Conservation (phyloP, 2,888 invertebrate species). For the Thyatira batis region DNA sequence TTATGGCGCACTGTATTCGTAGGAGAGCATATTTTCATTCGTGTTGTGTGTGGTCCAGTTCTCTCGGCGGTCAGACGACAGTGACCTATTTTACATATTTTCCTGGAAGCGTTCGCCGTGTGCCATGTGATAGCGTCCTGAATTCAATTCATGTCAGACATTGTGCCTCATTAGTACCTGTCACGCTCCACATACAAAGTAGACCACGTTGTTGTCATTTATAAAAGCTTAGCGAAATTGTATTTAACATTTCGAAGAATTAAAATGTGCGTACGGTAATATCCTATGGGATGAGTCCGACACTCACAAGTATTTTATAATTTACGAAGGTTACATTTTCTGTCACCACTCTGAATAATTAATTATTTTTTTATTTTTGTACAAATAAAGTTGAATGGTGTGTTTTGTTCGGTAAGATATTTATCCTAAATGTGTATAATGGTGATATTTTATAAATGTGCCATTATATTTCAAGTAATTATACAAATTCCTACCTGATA, state of each 20-base stretch:
- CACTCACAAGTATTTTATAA: not conserved
- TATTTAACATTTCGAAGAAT: slow-evolving; percentile 1
- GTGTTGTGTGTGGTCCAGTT: slow-evolving; percentile 6
- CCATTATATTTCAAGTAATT: not conserved
- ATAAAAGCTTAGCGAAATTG: slow-evolving; percentile 27
- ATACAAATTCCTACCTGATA: too few species aligned
- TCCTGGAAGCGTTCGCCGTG: slow-evolving; percentile 39
- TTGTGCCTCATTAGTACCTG: slow-evolving; percentile 61
- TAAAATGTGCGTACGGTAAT: not conserved
- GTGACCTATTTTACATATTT: slow-evolving; percentile 51
- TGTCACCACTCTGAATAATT: not conserved
- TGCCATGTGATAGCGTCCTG: slow-evolving; percentile 41
- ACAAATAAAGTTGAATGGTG: not conserved
- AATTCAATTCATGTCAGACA: slow-evolving; percentile 38
- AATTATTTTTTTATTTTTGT: not conserved
- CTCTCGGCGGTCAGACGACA: slow-evolving; percentile 12
- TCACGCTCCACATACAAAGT: slow-evolving; percentile 54
- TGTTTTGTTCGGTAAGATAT: not conserved
- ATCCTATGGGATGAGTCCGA: not conserved
- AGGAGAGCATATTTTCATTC: not conserved
- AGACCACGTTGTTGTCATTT: slow-evolving; percentile 39
- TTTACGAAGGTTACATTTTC: not conserved
- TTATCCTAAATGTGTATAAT: not conserved
- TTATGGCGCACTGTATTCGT: not conserved
- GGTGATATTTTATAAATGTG: not conserved